These are phyloP conservation scores for Callopanchax toddi DNA, from an alignment of 2,113 vertebrate genomes.

Conservation along the genomic window DNA sequence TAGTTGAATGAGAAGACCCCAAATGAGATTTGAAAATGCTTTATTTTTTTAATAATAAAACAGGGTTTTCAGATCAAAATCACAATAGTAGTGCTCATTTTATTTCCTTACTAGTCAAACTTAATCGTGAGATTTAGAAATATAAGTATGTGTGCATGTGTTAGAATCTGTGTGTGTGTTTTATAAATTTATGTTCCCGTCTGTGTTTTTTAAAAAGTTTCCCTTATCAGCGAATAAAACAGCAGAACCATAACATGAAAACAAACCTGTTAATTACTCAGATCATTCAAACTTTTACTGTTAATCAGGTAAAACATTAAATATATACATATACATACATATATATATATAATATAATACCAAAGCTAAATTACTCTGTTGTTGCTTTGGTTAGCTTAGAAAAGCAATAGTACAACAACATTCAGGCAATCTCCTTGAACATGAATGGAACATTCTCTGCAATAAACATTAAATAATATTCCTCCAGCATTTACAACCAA, in stretches of 20 bases:
- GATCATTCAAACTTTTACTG: constrained; percentile 22
- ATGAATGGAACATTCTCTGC: constrained; percentile 58
- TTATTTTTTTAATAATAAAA: constrained; percentile 85
- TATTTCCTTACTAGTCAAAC: constrained; percentile 50
- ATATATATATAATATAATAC: constrained; percentile 27
- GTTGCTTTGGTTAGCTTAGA: constrained; percentile 59
- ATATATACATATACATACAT: too few relatives aligned
- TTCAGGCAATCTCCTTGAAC: constrained; percentile 59
- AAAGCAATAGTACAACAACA: constrained; percentile 71
- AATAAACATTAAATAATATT: constrained; percentile 69
- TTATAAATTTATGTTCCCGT: constrained; percentile 10
- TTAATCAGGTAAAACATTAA: constrained; percentile 53
- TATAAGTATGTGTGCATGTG: constrained; percentile 19
- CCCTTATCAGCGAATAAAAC: constrained; percentile 26
- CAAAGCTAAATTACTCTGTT: constrained; percentile 52
- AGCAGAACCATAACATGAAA: constrained; percentile 35
- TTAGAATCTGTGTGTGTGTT: constrained; percentile 27
- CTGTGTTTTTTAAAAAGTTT: background rate
- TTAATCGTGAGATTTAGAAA: constrained; percentile 18
- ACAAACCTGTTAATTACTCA: constrained; percentile 25
- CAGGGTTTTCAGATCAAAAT: constrained; percentile 81
- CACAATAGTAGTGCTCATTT: constrained; percentile 72
- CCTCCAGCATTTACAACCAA: constrained; percentile 46
- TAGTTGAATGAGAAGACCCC: constrained; percentile 48
- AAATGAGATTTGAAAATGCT: constrained; percentile 82